phyloP scores from a whole-genome alignment of 2,888 invertebrate species.

The Malthinus flaveolus region DNA sequence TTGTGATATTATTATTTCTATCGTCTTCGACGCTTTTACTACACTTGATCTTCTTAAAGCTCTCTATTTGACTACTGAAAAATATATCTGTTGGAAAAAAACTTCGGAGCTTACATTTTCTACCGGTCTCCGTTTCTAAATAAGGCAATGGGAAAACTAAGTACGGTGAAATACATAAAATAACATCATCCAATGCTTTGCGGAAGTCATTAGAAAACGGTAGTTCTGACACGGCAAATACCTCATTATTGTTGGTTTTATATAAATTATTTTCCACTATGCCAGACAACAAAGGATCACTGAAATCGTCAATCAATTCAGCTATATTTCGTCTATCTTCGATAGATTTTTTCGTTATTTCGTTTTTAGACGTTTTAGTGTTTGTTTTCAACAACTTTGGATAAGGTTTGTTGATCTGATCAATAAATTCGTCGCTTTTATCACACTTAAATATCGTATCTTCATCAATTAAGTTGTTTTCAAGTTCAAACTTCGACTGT shows the following conservation, averaged over 20 bases:
- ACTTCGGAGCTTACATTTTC: constrained; percentile 70
- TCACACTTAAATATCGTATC: constrained; percentile 33
- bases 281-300: constrained; percentile 73
- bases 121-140: constrained; percentile 82
- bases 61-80: constrained; percentile 66
- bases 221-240: constrained; percentile 60
- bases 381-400: constrained; percentile 16
- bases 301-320: constrained; percentile 73
- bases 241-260: constrained; percentile 47
- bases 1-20: constrained; percentile 4
- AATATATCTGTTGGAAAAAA: constrained; percentile 76
- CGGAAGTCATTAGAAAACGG: constrained; percentile 71
- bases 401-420: constrained; percentile 18
- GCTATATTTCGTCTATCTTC: constrained; percentile 50
- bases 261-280: constrained; percentile 40
- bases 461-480: constrained; percentile 18
- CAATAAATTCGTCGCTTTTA: constrained; percentile 30
- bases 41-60: constrained; percentile 35
- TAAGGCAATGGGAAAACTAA: constrained; percentile 84
- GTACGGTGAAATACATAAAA: constrained; percentile 85
- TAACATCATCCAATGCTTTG: constrained; percentile 72
- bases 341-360: constrained; percentile 11
- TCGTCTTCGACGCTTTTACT: constrained; percentile 34
- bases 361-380: constrained; percentile 5
- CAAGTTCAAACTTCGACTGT: constrained; percentile 11